Percentiles rank a stretch among this genome's conserved stretches.
phyloP scores from a whole-genome alignment of 2,113 vertebrate species.

The Climacteris rufus region DNA sequence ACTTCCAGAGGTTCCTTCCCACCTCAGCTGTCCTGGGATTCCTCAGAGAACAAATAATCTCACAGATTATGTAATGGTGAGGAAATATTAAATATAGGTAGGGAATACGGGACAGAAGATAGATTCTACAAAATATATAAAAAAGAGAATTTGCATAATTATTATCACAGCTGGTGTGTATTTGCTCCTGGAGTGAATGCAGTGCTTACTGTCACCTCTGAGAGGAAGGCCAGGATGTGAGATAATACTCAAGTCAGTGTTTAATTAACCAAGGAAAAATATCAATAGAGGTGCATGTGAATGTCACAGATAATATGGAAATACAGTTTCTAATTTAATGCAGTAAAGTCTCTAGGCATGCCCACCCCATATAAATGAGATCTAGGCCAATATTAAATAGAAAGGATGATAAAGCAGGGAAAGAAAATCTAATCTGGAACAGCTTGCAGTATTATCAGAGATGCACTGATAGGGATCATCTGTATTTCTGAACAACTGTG shows the following conservation, averaged over 20 bases:
- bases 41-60: neutral
- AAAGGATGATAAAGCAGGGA: neutral
- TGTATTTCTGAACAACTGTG: neutral
- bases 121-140: neutral
- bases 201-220: slow-evolving; percentile 11
- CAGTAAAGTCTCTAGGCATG: slow-evolving; percentile 35
- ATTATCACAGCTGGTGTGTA: neutral
- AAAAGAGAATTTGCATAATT: neutral
- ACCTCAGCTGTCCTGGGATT: neutral
- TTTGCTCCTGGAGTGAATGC: neutral
- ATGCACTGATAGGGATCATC: neutral
- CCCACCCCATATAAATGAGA: slow-evolving; percentile 49
- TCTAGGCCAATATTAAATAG: slow-evolving; percentile 51
- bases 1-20: neutral
- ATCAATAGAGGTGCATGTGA: slow-evolving; percentile 59
- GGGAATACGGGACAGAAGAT: neutral
- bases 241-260: slow-evolving; percentile 46
- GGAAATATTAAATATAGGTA: neutral
- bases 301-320: slow-evolving; percentile 65
- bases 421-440: neutral
- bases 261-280: slow-evolving; percentile 68
- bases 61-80: neutral
- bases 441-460: neutral
- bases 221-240: slow-evolving; percentile 38
- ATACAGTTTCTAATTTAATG: slow-evolving; percentile 62